phyloP scores from a whole-genome alignment of 2,113 vertebrate species.

The Zosterops lateralis region DNA sequence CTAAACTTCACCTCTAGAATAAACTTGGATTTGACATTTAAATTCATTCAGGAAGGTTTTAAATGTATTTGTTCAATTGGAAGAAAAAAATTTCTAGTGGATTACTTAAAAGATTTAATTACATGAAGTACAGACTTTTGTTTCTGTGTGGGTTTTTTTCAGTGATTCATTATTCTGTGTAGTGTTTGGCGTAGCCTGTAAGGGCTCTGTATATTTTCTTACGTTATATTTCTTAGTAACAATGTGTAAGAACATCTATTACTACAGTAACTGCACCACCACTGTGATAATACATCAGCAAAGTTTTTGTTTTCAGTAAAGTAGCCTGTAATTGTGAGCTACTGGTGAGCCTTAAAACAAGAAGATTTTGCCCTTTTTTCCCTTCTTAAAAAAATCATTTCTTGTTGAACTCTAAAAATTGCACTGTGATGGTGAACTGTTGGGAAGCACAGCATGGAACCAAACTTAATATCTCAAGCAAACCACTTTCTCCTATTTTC shows the following conservation, averaged over 20 bases:
- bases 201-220: neutral
- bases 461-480: neutral
- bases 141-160: neutral
- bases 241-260: neutral
- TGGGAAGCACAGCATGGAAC: neutral
- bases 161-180: neutral
- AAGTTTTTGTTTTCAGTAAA: neutral
- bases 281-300: neutral
- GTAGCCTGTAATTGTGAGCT: neutral
- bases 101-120: neutral
- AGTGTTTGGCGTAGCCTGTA: neutral
- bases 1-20: neutral
- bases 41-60: neutral
- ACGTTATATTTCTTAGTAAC: neutral
- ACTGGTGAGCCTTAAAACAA: neutral
- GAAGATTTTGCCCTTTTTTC: neutral
- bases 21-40: neutral
- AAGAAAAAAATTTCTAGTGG: neutral
- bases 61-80: neutral
- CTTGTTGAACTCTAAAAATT: neutral
- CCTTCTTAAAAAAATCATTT: neutral
- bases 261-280: neutral
- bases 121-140: neutral
- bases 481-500: neutral
- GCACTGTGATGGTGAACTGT: neutral